Conservation (phyloP, 92 coral and sea anemone genomes). For the Siderastrea siderea region DNA sequence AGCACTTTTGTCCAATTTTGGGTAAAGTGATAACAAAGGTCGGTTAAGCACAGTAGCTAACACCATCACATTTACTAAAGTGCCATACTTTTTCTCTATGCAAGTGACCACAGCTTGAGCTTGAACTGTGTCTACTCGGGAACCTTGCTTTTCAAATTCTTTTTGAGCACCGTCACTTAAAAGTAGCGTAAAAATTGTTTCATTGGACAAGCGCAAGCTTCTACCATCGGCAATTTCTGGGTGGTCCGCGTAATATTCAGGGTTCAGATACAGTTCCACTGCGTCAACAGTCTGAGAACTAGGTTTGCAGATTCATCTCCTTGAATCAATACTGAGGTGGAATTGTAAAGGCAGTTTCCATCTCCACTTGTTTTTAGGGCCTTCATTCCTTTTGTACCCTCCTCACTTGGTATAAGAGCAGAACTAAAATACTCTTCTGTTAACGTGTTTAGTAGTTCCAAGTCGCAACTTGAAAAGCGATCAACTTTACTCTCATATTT, state of each 20-base stretch:
- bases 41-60: conserved; percentile 44
- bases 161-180: conserved; percentile 47
- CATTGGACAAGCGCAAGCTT: conserved; percentile 35
- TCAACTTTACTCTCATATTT: conserved; percentile 26
- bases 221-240: conserved; percentile 38
- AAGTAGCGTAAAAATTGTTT: conserved; percentile 28
- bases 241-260: conserved; percentile 30
- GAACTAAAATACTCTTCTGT: conserved; percentile 10
- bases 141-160: conserved; percentile 42
- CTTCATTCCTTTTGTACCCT: conserved; percentile 28
- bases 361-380: background rate
- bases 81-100: conserved; percentile 40
- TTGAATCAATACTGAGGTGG: conserved; percentile 18
- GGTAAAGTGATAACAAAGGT: conserved; percentile 39
- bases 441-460: conserved; percentile 26
- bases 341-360: conserved; percentile 10
- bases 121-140: conserved; percentile 53
- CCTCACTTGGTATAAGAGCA: background rate
- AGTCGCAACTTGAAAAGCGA: conserved; percentile 8
- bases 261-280: too few relatives aligned
- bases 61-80: conserved; percentile 35
- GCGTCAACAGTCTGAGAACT: too few relatives aligned
- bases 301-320: conserved; percentile 36
- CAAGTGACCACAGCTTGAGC: conserved; percentile 45
- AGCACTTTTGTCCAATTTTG: conserved; percentile 17